These are phyloP conservation scores for Plectrocnemia conspersa DNA, from an alignment of 1,140 invertebrate species.

Conservation along the genomic window DNA sequence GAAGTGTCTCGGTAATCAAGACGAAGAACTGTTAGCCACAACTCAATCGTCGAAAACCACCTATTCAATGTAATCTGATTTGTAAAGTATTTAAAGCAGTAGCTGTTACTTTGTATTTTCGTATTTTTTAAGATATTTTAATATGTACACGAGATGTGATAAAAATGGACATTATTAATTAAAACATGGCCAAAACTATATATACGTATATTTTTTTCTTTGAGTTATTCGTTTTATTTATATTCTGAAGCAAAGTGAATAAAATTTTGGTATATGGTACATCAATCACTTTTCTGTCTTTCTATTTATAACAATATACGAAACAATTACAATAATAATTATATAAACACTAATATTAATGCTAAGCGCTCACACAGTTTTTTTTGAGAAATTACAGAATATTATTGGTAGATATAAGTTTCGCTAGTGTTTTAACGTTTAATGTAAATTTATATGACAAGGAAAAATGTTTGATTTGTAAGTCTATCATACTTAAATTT, in stretches of 20 bases:
- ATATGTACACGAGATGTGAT: conserved; percentile 20
- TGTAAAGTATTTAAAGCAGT: no score
- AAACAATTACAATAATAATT: not conserved
- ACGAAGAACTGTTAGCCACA: conserved; percentile 57
- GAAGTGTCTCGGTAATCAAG: conserved; percentile 63
- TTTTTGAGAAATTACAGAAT: no score
- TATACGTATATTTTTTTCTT: conserved; percentile 23
- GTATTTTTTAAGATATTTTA: conserved; percentile 13
- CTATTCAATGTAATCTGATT: conserved; percentile 47
- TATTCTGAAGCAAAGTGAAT: no score
- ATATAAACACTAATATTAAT: no score
- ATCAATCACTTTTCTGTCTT: conserved; percentile 36
- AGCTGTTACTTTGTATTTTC: no score
- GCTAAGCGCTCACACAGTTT: no score
- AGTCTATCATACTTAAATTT: no score
- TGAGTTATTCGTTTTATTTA: no score
- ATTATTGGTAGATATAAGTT: no score
- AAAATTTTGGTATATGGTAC: conserved; percentile 32
- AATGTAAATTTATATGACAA: no score
- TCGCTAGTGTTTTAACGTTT: no score
- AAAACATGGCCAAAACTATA: conserved; percentile 23
- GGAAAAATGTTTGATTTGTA: no score
- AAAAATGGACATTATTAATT: conserved; percentile 29
- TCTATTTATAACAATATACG: conserved; percentile 30
- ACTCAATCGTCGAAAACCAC: conserved; percentile 54